phyloP scores from a whole-genome alignment of 2,797 vertebrate genomes.

The Telmatherina bonti region DNA sequence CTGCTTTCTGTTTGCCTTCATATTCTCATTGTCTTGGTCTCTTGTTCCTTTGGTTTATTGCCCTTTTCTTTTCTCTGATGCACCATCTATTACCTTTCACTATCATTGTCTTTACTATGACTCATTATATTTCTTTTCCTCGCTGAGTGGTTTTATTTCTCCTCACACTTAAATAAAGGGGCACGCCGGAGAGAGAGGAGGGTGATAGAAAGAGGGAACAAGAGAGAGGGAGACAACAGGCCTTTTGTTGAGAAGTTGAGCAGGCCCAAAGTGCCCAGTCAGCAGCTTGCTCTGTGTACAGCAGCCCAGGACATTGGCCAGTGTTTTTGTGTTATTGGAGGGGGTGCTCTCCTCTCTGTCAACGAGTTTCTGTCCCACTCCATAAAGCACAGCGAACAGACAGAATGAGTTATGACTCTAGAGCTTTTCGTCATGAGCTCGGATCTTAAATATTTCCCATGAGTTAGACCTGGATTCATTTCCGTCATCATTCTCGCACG shows the following conservation, averaged over 20 bases:
- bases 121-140: slow-evolving; percentile 27
- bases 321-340: slow-evolving; percentile 45
- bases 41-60: slow-evolving; percentile 9
- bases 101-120: slow-evolving; percentile 19
- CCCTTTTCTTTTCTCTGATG: slow-evolving; percentile 2
- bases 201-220: slow-evolving; percentile 68
- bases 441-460: slow-evolving; percentile 68
- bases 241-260: slow-evolving; percentile 87
- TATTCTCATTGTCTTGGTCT: slow-evolving; percentile 23
- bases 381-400: slow-evolving; percentile 72
- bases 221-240: slow-evolving; percentile 85
- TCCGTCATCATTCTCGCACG: slow-evolving; percentile 14
- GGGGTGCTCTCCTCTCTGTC: slow-evolving; percentile 60
- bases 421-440: slow-evolving; percentile 56
- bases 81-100: slow-evolving; percentile 1
- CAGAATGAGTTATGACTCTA: slow-evolving; percentile 71
- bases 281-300: slow-evolving; percentile 82
- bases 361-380: slow-evolving; percentile 70
- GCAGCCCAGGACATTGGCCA: slow-evolving; percentile 67
- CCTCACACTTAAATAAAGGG: slow-evolving; percentile 62
- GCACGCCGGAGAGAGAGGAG: slow-evolving; percentile 58
- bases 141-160: slow-evolving; percentile 48
- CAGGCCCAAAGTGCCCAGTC: slow-evolving; percentile 82
- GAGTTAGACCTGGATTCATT: slow-evolving; percentile 41
- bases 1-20: slow-evolving; percentile 41